A percentile compares a stretch with the other conserved stretches of the same genome.
These are phyloP conservation scores for Eupelmus urozonus DNA, from an alignment of 2,888 invertebrate species.

Conservation along the genomic window DNA sequence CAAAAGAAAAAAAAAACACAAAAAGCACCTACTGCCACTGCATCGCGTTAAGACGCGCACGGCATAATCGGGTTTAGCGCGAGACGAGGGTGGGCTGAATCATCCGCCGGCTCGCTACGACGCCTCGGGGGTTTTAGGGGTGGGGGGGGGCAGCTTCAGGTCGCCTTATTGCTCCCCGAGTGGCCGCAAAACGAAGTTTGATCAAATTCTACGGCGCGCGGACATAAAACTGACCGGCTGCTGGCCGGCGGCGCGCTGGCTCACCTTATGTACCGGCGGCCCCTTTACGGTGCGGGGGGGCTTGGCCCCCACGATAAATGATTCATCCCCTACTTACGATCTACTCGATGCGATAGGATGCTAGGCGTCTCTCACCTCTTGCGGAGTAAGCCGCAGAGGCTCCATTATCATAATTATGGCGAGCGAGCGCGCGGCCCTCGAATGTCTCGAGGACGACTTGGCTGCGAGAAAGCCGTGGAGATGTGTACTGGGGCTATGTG, in stretches of 20 bases:
- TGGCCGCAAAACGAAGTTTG: conserved; percentile 78
- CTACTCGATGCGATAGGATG: conserved; percentile 66
- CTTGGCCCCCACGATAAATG: conserved; percentile 76
- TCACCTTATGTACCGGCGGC: conserved; percentile 29
- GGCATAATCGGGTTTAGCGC: conserved; percentile 23
- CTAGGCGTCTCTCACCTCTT: conserved; percentile 42
- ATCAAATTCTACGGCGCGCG: conserved; percentile 77
- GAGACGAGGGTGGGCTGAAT: conserved; percentile 16
- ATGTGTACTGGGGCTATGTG: too few relatives aligned
- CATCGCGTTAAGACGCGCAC: too few relatives aligned
- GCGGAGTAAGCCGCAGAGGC: conserved; percentile 37
- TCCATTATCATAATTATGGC: conserved; percentile 61
- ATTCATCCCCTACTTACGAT: conserved; percentile 72
- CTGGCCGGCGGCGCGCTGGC: conserved; percentile 58
- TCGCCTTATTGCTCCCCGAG: conserved; percentile 77
- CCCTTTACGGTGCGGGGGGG: conserved; percentile 65
- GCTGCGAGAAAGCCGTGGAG: too few relatives aligned
- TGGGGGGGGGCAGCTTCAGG: conserved; percentile 57
- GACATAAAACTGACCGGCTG: conserved; percentile 77
- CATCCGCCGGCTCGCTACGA: conserved; percentile 19
- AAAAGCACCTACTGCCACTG: background rate
- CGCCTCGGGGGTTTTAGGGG: background rate
- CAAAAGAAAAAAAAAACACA: background rate
- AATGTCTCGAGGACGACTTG: conserved; percentile 38
- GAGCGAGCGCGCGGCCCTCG: too few relatives aligned